phyloP scores from a whole-genome alignment of 2,888 invertebrate genomes.

The Spisula solida region DNA sequence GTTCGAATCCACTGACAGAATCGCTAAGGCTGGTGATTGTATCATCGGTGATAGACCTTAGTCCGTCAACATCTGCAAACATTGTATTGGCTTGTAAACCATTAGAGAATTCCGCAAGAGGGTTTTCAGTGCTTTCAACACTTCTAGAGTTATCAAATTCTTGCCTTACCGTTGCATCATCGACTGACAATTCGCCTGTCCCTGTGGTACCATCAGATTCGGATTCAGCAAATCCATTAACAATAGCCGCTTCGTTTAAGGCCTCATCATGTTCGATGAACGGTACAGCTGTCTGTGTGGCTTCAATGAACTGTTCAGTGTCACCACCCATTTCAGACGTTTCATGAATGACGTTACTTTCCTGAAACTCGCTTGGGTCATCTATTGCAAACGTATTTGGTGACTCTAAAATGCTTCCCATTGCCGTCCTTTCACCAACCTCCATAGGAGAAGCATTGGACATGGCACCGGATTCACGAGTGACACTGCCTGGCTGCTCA shows the following conservation, averaged over 20 bases:
- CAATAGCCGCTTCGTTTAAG: neutral
- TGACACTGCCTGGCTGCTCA: neutral
- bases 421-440: neutral
- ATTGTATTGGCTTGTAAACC: neutral
- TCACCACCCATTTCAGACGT: neutral
- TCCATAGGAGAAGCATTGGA: neutral
- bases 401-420: neutral
- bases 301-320: neutral
- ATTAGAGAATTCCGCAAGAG: neutral
- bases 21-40: neutral
- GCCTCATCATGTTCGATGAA: neutral
- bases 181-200: neutral
- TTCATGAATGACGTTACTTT: neutral
- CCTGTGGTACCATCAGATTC: neutral
- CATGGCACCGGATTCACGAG: neutral
- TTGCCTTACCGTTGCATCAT: neutral
- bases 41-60: neutral
- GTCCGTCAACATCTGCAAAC: neutral
- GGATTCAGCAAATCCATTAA: neutral
- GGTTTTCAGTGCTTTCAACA: neutral
- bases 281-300: neutral
- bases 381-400: neutral
- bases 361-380: neutral
- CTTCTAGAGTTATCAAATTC: neutral
- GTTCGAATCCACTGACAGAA: neutral